A percentile compares a stretch with the other conserved stretches of the same genome.
Evolutionary conservation across 1,140 invertebrate genomes (phyloP).

Genomic region (Drosophila pandora): DNA sequence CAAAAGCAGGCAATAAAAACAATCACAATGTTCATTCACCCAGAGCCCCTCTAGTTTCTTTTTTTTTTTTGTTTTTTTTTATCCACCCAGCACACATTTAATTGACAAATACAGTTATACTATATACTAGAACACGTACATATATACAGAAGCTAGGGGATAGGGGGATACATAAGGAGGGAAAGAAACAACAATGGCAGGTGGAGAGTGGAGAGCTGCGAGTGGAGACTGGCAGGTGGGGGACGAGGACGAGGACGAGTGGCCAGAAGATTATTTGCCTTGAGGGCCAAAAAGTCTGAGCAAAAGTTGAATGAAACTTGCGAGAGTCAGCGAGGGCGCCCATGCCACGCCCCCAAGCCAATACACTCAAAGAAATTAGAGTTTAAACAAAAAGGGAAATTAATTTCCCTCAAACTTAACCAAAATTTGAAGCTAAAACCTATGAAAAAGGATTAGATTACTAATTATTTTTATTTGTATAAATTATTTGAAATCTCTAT

Average conservation of each 20-base stretch:
- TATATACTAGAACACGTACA: not conserved
- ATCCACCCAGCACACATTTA: constrained; percentile 7
- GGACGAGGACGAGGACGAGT: not conserved
- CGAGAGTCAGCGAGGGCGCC: constrained; percentile 4
- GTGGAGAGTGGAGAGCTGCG: not conserved
- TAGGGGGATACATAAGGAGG: too few species aligned
- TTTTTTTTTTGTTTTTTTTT: not conserved
- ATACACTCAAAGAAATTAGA: not conserved
- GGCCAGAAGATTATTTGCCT: constrained; percentile 27
- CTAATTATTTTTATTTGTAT: too few species aligned
- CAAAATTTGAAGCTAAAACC: not conserved
- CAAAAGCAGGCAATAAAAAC: constrained; percentile 23
- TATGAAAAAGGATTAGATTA: too few species aligned
- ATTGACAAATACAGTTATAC: constrained; percentile 25
- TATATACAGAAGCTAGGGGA: not conserved
- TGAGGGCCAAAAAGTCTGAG: constrained; percentile 35
- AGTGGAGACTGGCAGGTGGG: constrained; percentile 3
- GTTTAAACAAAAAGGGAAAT: not conserved
- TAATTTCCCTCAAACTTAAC: too few species aligned
- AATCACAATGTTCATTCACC: constrained; percentile 18
- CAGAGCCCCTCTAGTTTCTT: not conserved
- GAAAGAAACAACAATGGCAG: constrained; percentile 6
- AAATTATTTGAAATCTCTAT: too few species aligned
- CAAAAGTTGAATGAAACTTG: constrained; percentile 51
- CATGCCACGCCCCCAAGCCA: not conserved